A percentile compares a stretch with the other conserved stretches of the same genome.
Evolutionary conservation across 2,113 vertebrate species (phyloP).

Genomic region (Dendrocopos noguchii): DNA sequence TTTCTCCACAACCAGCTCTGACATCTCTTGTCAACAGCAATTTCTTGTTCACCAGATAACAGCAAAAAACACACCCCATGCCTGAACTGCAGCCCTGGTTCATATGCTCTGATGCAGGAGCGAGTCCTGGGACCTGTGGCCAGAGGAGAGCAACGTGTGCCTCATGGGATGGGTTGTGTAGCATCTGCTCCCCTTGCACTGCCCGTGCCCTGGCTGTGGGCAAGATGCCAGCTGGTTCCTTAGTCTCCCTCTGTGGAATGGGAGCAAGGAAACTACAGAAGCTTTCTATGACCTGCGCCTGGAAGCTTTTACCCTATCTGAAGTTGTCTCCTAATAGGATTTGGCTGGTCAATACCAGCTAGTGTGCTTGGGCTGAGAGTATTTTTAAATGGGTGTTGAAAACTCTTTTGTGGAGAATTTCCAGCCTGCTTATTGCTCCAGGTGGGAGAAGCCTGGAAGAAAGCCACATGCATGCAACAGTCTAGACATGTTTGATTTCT

Average conservation of each 20-base stretch:
- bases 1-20: background rate
- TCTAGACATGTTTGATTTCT: conserved; percentile 68
- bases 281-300: background rate
- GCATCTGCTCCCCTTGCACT: no score
- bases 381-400: conserved; percentile 42
- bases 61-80: accelerated
- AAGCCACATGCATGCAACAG: conserved; percentile 56
- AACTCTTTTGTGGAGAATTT: conserved; percentile 48
- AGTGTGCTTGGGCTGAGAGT: background rate
- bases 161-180: no score
- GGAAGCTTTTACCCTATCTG: background rate
- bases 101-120: accelerated
- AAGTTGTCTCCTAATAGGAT: background rate
- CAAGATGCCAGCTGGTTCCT: background rate
- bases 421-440: conserved; percentile 59
- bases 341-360: background rate
- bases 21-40: background rate
- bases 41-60: background rate
- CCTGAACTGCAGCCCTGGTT: background rate
- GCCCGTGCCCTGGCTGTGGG: background rate
- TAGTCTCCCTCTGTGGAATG: background rate
- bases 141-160: background rate
- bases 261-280: background rate
- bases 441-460: conserved; percentile 68
- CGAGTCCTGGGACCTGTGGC: background rate